A percentile compares a stretch with the other conserved stretches of the same genome.
Evolutionary conservation across 2,888 invertebrate species (phyloP).

Genomic region (Ashinkailepas kermadecensis): DNA sequence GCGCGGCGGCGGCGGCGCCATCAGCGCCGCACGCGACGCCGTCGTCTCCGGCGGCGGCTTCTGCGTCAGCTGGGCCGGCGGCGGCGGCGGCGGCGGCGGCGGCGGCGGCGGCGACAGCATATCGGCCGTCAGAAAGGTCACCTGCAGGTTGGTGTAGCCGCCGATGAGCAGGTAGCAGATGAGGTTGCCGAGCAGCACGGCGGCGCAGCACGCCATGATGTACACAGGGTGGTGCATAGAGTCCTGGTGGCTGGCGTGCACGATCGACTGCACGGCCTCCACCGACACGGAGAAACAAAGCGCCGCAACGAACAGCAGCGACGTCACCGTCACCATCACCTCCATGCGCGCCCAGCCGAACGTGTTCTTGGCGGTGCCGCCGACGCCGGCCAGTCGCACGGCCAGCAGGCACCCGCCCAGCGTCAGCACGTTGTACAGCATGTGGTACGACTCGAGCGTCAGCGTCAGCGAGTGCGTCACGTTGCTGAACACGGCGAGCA

Average conservation of each 20-base stretch:
- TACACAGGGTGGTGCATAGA: conserved; percentile 65
- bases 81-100: not conserved
- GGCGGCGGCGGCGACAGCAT: not conserved
- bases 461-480: conserved; percentile 84
- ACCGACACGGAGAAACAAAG: conserved; percentile 71
- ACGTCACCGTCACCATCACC: conserved; percentile 69
- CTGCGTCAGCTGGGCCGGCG: not conserved
- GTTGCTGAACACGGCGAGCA: conserved; percentile 77
- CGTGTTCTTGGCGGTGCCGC: conserved; percentile 55
- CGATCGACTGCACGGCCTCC: conserved; percentile 60
- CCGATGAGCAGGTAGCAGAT: conserved; percentile 73
- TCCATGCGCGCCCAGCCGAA: conserved; percentile 90
- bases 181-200: conserved; percentile 64
- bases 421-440: conserved; percentile 85
- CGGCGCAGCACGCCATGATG: conserved; percentile 61
- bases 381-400: conserved; percentile 56
- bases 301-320: conserved; percentile 60
- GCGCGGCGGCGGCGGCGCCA: not conserved
- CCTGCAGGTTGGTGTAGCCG: conserved; percentile 45
- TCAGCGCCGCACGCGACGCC: not conserved
- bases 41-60: not conserved
- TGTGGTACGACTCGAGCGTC: conserved; percentile 86
- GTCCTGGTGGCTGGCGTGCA: conserved; percentile 46
- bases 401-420: conserved; percentile 69
- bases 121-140: not conserved